phyloP scores from a whole-genome alignment of 2,888 invertebrate genomes.

The Platycheirus rosarum region DNA sequence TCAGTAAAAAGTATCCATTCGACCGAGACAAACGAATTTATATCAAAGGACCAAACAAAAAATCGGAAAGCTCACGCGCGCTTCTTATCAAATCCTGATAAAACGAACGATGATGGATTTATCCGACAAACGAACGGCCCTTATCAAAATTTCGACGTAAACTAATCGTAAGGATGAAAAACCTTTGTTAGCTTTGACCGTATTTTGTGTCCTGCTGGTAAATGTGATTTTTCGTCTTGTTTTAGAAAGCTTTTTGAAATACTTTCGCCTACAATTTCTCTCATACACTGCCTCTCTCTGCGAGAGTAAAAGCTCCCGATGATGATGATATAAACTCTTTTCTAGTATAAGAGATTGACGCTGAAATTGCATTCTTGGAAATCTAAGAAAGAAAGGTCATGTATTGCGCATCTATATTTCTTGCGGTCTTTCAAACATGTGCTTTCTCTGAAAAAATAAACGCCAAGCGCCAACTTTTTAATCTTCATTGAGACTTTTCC shows the following conservation, averaged over 20 bases:
- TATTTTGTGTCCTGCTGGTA: slow-evolving; percentile 65
- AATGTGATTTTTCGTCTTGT: slow-evolving; percentile 25
- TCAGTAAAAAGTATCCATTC: slow-evolving; percentile 23
- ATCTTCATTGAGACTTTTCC: slow-evolving; percentile 25
- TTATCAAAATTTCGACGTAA: slow-evolving; percentile 71
- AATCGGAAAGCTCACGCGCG: slow-evolving; percentile 61
- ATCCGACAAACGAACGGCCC: slow-evolving; percentile 69
- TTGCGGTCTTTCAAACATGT: slow-evolving; percentile 43
- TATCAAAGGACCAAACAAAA: slow-evolving; percentile 21
- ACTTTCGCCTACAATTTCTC: slow-evolving; percentile 21
- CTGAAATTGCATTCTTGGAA: neutral
- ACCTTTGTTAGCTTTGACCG: slow-evolving; percentile 65
- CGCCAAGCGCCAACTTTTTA: slow-evolving; percentile 3
- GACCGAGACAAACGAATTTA: slow-evolving; percentile 28
- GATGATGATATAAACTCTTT: neutral
- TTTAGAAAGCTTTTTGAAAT: slow-evolving; percentile 37
- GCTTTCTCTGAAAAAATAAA: slow-evolving; percentile 36
- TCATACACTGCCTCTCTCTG: slow-evolving; percentile 5
- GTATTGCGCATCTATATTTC: slow-evolving; percentile 62
- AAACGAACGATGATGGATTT: slow-evolving; percentile 57
- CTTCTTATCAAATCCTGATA: slow-evolving; percentile 69
- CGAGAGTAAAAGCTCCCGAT: slow-evolving; percentile 27
- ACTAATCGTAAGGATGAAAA: slow-evolving; percentile 60
- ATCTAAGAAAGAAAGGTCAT: slow-evolving; percentile 35
- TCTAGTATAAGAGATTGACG: slow-evolving; percentile 57